Percentiles rank a stretch among this genome's conserved stretches.
These are phyloP conservation scores for Mystacides longicornis DNA, from an alignment of 2,888 invertebrate genomes.

Conservation along the genomic window DNA sequence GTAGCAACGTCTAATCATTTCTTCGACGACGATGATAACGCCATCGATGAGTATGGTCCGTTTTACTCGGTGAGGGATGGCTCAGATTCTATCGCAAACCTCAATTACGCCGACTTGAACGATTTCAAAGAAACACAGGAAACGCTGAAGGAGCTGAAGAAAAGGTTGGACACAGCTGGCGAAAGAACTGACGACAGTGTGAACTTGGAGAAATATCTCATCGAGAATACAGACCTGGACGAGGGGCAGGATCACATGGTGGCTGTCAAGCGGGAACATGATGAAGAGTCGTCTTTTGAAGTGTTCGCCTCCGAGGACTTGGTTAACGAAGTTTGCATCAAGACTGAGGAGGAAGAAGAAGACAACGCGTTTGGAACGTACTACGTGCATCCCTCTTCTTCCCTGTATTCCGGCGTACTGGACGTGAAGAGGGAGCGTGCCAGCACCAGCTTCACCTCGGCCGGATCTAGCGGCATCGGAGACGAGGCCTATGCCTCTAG, in stretches of 20 bases:
- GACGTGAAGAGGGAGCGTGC: conserved; percentile 44
- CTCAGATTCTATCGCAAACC: conserved; percentile 45
- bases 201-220: conserved; percentile 36
- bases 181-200: conserved; percentile 38
- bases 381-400: background rate
- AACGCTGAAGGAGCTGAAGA: conserved; percentile 38
- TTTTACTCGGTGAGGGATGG: conserved; percentile 32
- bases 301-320: background rate
- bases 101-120: conserved; percentile 51
- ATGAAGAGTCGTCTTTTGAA: background rate
- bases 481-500: conserved; percentile 36
- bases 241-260: conserved; percentile 27
- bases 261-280: background rate
- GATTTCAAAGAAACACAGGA: conserved; percentile 45
- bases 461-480: conserved; percentile 46
- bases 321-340: conserved; percentile 32
- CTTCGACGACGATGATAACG: conserved; percentile 42
- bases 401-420: background rate
- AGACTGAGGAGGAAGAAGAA: conserved; percentile 29
- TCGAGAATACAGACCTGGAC: conserved; percentile 44
- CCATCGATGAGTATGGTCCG: conserved; percentile 42
- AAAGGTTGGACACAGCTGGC: conserved; percentile 40
- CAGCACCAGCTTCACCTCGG: conserved; percentile 46
- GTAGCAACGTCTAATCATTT: conserved; percentile 28
- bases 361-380: background rate